Conservation (phyloP, 2,113 vertebrate genomes). For the Scartelaos histophorus region DNA sequence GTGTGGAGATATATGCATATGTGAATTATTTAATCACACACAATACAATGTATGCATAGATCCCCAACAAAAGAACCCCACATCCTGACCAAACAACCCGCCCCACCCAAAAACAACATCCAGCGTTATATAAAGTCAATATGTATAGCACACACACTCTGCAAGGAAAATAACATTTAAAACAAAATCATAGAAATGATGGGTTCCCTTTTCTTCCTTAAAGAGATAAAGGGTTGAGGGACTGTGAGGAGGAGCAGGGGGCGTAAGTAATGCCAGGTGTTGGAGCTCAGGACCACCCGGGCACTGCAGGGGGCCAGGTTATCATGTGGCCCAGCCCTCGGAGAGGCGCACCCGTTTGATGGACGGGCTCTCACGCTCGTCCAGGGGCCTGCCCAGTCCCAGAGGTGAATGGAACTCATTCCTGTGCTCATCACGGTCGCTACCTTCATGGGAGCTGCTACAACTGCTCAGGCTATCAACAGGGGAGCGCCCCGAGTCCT, state of each 20-base stretch:
- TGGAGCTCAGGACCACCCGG: constrained; percentile 50
- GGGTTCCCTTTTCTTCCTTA: constrained; percentile 61
- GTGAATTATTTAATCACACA: constrained; percentile 82
- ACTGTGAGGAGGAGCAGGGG: constrained; percentile 53
- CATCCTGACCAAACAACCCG: constrained; percentile 47
- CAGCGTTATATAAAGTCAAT: constrained; percentile 83
- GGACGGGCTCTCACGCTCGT: constrained; percentile 97
- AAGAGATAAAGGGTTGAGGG: constrained; percentile 56
- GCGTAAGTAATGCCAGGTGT: constrained; percentile 46
- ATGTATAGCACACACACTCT: constrained; percentile 92
- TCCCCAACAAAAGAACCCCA: constrained; percentile 75
- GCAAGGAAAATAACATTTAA: constrained; percentile 76
- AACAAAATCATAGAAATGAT: constrained; percentile 63
- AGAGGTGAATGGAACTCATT: constrained; percentile 98
- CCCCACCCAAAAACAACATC: constrained; percentile 63
- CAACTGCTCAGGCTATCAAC: constrained; percentile 99
- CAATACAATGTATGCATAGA: constrained; percentile 97
- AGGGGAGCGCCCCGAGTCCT: constrained; percentile 96
- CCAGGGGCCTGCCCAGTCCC: constrained; percentile 93
- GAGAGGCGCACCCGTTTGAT: constrained; percentile 97
- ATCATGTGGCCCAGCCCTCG: constrained; percentile 99
- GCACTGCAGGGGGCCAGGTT: constrained; percentile 45
- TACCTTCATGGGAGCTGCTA: constrained; percentile 97
- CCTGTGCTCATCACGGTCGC: constrained; percentile 96
- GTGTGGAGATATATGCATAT: constrained; percentile 77